Base-by-base conservation (phyloP, 2,113 vertebrate species). In the Saguinus imperator region DNA sequence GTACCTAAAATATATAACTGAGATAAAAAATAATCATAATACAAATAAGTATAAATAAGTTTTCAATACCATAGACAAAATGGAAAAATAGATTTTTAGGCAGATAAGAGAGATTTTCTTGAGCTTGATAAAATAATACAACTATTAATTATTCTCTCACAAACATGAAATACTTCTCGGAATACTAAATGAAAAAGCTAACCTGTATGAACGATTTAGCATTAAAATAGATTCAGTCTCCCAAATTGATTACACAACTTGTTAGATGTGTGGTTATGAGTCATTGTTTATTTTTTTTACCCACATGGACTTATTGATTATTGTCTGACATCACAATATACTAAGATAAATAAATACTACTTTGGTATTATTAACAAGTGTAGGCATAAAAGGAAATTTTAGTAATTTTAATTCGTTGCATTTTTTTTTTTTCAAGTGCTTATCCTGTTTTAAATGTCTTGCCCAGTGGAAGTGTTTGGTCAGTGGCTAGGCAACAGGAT, bases 401-500 rank as follows among this genome's bases (percentile, higher is more conserved):
- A 64, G 13, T 70, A 40, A 72, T 96, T 96, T 35, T 87, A 43
- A 92, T 89, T 96, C 40, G 66, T 52, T 95, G 43, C 32, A 8
- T 9, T 58, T 68, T 85, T 94, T 94, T 92, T 92, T 43, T 80
- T 79, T 96, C 76, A 76, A 92, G 23, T 66, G 58, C 76, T 48
- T 87, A 20, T 27, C 10, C 55, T 93, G 18, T 88, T 95, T 43
- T 48, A 77, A 85, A 35, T 25, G 27, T 57, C 20, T 94, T 20
- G n/a, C 87, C 52, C 57, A 40, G 29, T 50, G 81, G n/a, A 93
- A 97, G 48, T 94, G 37, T 87, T 88, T 95, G 32, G 23, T 93
- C 81, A 86, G 81, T 96, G 94, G 52, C 80, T 86, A 86, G 80
- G 72, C 90, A 96, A 96, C 76, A 83, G 91, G 84, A 94, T 95